phyloP scores from a whole-genome alignment of 2,113 vertebrate genomes.

The Orcinus orca region DNA sequence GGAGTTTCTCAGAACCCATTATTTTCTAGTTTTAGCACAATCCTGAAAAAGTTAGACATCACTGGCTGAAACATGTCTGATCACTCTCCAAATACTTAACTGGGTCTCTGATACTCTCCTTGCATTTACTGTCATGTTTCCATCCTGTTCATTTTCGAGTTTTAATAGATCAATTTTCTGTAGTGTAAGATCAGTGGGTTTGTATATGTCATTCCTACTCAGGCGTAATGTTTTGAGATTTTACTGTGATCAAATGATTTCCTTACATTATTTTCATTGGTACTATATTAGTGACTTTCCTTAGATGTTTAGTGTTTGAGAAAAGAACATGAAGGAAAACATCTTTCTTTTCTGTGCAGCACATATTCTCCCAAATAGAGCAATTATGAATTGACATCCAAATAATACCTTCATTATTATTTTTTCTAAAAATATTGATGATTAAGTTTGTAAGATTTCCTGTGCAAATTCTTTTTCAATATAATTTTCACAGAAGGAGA shows the following conservation, averaged over 20 bases:
- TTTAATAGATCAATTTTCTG: background rate
- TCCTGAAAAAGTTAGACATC: background rate
- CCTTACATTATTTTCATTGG: background rate
- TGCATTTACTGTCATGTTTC: background rate
- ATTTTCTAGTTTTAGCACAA: background rate
- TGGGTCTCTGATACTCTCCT: background rate
- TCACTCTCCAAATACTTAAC: background rate
- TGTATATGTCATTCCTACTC: background rate
- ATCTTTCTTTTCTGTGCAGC: background rate
- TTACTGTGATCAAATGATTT: background rate
- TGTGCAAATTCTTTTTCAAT: background rate
- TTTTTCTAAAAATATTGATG: conserved; percentile 3
- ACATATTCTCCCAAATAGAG: background rate
- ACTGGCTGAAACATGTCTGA: background rate
- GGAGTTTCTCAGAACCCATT: background rate
- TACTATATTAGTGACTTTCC: background rate
- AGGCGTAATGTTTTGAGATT: background rate
- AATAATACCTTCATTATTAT: background rate
- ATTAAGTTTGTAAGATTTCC: background rate
- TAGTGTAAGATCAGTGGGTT: background rate
- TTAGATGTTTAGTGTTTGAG: background rate
- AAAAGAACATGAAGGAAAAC: background rate
- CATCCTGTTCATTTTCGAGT: background rate
- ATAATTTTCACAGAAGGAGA: background rate
- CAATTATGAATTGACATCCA: background rate